Percentiles rank a stretch among this genome's conserved stretches.
phyloP scores from a whole-genome alignment of 2,113 vertebrate genomes.

The Gymnarchus niloticus region DNA sequence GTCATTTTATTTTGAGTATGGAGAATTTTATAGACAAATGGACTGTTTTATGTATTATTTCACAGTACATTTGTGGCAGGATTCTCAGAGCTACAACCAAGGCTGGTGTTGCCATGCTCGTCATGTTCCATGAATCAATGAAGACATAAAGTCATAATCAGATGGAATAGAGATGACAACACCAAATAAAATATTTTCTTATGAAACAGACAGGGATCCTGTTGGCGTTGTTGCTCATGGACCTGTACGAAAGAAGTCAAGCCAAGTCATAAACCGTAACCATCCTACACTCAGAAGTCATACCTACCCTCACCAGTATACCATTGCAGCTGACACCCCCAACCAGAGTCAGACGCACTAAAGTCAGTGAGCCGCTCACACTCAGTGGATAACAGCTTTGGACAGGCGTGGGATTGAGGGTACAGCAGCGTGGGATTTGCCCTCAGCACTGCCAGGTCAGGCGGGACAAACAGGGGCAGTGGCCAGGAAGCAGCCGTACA shows the following conservation, averaged over 20 bases:
- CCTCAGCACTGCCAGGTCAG: slow-evolving; percentile 93
- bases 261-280: slow-evolving; percentile 42
- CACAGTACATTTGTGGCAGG: neutral
- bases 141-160: neutral
- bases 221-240: slow-evolving; percentile 14
- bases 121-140: neutral
- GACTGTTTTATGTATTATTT: neutral
- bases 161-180: neutral
- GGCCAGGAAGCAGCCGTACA: slow-evolving; percentile 76
- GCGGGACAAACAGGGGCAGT: slow-evolving; percentile 89
- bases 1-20: neutral
- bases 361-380: slow-evolving; percentile 74
- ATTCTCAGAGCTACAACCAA: neutral
- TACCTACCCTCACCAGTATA: slow-evolving; percentile 30
- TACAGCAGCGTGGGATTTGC: slow-evolving; percentile 81
- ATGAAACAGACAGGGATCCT: neutral
- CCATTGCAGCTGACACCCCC: slow-evolving; percentile 39
- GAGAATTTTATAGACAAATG: neutral
- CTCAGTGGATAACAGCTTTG: slow-evolving; percentile 87
- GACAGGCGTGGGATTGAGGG: slow-evolving; percentile 90
- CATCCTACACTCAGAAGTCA: slow-evolving; percentile 20
- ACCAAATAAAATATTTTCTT: neutral
- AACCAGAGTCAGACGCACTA: slow-evolving; percentile 68
- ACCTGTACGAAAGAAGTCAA: slow-evolving; percentile 42
- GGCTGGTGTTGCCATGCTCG: too few relatives aligned